A percentile compares a stretch with the other conserved stretches of the same genome.
Conservation (phyloP, 2,797 vertebrate species). For the Macropus fuliginosus region DNA sequence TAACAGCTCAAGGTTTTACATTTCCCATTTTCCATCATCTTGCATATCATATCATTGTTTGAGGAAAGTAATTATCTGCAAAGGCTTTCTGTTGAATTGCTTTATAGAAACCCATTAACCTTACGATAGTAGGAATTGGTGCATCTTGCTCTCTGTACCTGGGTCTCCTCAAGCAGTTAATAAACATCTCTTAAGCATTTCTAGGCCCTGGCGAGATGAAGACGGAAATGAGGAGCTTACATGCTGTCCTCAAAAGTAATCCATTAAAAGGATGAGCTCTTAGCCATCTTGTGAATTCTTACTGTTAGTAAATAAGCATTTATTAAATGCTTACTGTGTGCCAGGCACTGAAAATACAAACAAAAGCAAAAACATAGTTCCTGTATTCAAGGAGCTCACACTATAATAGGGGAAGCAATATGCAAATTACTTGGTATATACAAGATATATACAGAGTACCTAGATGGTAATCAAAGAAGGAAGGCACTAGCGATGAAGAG, state of each 20-base stretch:
- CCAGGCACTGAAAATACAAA: background rate
- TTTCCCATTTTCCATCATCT: background rate
- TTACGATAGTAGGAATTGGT: background rate
- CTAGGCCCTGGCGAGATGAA: background rate
- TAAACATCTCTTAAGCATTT: background rate
- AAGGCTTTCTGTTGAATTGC: background rate
- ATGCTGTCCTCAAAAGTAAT: background rate
- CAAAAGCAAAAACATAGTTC: background rate
- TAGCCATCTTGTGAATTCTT: background rate
- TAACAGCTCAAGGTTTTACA: background rate
- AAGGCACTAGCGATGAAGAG: background rate
- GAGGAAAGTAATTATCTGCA: background rate
- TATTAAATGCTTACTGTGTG: background rate
- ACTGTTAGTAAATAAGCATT: background rate
- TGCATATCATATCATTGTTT: background rate
- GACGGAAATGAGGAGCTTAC: background rate
- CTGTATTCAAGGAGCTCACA: background rate
- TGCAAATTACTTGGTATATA: background rate
- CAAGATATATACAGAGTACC: background rate
- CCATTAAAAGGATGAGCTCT: background rate
- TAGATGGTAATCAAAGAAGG: background rate
- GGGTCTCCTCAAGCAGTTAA: background rate
- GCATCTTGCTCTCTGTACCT: background rate
- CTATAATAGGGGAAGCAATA: background rate
- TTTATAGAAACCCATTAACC: conserved; percentile 11